phyloP scores from a whole-genome alignment of 2,113 vertebrate species.

The Gallinago undulata region DNA sequence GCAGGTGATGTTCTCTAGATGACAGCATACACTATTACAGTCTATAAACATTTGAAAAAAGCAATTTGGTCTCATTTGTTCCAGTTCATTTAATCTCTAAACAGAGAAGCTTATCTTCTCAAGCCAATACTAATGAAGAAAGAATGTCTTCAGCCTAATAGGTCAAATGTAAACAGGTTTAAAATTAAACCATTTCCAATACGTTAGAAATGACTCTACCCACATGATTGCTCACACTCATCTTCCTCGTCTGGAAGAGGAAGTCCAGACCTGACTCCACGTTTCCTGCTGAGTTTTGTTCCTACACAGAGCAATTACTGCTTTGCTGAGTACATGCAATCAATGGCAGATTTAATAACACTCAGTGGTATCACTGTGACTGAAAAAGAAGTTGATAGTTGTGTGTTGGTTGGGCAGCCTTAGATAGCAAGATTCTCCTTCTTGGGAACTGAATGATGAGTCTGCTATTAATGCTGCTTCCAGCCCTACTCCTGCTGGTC shows the following conservation, averaged over 20 bases:
- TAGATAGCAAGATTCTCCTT: not conserved
- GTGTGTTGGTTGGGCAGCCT: not conserved
- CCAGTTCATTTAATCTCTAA: constrained; percentile 5
- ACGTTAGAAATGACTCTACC: not conserved
- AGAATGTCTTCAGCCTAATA: not conserved
- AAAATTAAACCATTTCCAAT: not conserved
- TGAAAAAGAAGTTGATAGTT: not conserved
- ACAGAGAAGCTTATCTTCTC: constrained; percentile 21
- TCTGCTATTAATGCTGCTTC: not conserved
- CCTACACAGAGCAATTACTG: not conserved
- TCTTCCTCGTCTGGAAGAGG: not conserved
- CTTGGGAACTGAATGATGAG: not conserved
- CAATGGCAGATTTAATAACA: not conserved
- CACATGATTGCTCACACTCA: not conserved
- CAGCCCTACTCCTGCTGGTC: not conserved
- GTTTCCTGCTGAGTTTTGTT: not conserved
- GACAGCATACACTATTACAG: not conserved
- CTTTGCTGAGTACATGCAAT: not conserved
- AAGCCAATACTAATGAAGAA: constrained; percentile 20
- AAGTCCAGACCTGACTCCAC: not conserved
- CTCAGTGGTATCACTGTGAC: not conserved
- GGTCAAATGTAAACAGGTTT: constrained; percentile 1
- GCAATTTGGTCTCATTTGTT: not conserved
- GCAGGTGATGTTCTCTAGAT: not conserved
- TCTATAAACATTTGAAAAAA: not conserved